A percentile compares a stretch with the other conserved stretches of the same genome.
Evolutionary conservation across 2,888 invertebrate species (phyloP).

Genomic region (Sthenelais limicola): DNA sequence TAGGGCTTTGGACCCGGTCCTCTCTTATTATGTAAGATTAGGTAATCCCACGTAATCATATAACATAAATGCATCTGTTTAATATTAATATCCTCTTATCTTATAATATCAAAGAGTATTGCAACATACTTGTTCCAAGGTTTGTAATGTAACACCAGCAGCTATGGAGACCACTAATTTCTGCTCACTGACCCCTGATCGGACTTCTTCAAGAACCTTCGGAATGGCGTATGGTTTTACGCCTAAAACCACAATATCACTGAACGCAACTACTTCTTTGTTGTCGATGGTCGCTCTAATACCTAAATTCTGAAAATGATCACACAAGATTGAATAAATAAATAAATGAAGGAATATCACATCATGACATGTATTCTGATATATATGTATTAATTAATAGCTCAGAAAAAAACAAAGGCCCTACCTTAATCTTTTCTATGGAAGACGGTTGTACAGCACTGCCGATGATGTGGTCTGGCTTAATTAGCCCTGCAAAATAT

Average conservation of each 20-base stretch:
- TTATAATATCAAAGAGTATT: neutral
- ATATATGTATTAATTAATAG: too few relatives aligned
- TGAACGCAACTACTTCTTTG: neutral
- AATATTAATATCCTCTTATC: neutral
- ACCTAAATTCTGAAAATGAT: neutral
- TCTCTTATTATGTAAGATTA: neutral
- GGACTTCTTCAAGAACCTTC: neutral
- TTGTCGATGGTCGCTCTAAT: neutral
- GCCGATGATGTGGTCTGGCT: neutral
- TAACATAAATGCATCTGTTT: too few relatives aligned
- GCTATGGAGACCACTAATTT: slow-evolving; percentile 16
- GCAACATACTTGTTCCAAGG: neutral
- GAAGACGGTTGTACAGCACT: slow-evolving; percentile 12
- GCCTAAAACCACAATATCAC: neutral
- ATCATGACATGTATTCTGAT: too few relatives aligned
- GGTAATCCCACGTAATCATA: too few relatives aligned
- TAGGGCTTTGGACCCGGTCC: too few relatives aligned
- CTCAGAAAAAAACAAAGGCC: neutral
- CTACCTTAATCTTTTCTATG: slow-evolving; percentile 3
- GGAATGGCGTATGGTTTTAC: slow-evolving; percentile 22
- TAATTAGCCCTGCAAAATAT: neutral
- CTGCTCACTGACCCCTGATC: neutral
- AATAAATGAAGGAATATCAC: neutral
- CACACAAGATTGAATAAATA: neutral
- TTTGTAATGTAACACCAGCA: slow-evolving; percentile 7